phyloP scores from a whole-genome alignment of 2,113 vertebrate species.

The Amia ocellicauda region DNA sequence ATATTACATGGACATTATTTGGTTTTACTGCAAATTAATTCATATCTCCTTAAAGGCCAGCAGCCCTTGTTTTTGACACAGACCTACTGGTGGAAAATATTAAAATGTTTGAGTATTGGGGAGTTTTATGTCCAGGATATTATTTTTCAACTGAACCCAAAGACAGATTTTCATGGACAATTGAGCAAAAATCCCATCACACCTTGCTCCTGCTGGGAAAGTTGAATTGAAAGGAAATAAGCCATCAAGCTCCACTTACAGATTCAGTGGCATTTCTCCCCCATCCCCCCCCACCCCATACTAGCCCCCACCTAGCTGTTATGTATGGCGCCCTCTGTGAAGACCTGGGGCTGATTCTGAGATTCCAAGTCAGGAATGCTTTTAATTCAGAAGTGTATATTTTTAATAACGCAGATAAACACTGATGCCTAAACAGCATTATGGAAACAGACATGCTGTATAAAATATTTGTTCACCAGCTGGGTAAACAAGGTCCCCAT shows the following conservation, averaged over 20 bases:
- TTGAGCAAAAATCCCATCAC: conserved; percentile 64
- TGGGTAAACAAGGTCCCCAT: background rate
- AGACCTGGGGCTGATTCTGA: conserved; percentile 40
- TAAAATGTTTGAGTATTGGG: conserved; percentile 63
- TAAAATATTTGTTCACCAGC: background rate
- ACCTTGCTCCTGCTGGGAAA: conserved; percentile 71
- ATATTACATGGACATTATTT: conserved; percentile 61
- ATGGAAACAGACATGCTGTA: background rate
- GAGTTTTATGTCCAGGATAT: conserved; percentile 59
- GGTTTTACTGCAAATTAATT: conserved; percentile 57
- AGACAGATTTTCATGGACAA: conserved; percentile 73
- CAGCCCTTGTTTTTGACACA: conserved; percentile 68
- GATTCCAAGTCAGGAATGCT: background rate
- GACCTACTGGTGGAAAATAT: conserved; percentile 69
- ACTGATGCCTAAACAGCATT: background rate
- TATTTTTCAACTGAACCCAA: conserved; percentile 68
- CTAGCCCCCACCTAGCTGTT: background rate
- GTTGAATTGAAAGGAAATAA: conserved; percentile 73
- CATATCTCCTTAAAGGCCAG: conserved; percentile 51
- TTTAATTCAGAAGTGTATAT: background rate
- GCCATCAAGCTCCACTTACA: conserved; percentile 68
- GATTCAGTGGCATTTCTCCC: conserved; percentile 34
- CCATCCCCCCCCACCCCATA: background rate
- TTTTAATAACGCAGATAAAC: background rate
- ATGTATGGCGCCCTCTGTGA: conserved; percentile 61